Evolutionary conservation across 2,113 vertebrate genomes (phyloP).

Genomic region (Seriola rivoliana): DNA sequence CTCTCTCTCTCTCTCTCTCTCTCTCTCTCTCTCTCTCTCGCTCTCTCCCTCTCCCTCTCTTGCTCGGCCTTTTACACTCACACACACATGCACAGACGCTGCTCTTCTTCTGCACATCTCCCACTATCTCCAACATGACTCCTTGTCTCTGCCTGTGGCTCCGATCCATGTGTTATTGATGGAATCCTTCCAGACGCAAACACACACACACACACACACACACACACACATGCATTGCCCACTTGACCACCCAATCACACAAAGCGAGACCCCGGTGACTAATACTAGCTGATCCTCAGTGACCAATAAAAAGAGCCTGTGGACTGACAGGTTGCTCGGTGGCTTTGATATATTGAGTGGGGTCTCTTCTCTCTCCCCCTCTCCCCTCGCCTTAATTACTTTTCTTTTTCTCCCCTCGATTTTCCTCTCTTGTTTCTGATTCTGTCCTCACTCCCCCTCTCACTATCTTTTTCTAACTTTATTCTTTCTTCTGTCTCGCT

Average conservation of each 20-base stretch:
- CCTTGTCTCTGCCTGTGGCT: slow-evolving; percentile 69
- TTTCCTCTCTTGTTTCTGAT: slow-evolving; percentile 29
- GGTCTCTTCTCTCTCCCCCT: slow-evolving; percentile 52
- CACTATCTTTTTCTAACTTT: background rate
- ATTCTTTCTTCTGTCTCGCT: background rate
- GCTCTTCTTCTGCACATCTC: slow-evolving; percentile 41
- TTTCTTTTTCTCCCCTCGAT: slow-evolving; percentile 40
- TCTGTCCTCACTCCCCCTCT: background rate
- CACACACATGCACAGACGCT: slow-evolving; percentile 9
- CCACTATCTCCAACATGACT: slow-evolving; percentile 60
- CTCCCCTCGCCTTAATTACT: slow-evolving; percentile 71
- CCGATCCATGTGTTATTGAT: slow-evolving; percentile 76
- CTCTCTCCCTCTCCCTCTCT: no score
- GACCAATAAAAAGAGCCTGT: slow-evolving; percentile 80
- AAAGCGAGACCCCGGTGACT: slow-evolving; percentile 67
- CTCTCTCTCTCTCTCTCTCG: background rate
- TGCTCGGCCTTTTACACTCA: background rate
- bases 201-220: slow-evolving; percentile 27
- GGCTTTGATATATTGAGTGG: slow-evolving; percentile 79
- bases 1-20: background rate
- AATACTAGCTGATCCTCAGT: slow-evolving; percentile 79
- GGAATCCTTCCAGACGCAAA: slow-evolving; percentile 62
- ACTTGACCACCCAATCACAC: slow-evolving; percentile 59
- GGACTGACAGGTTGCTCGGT: slow-evolving; percentile 76
- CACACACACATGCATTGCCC: slow-evolving; percentile 14